Base-by-base conservation (phyloP, 2,113 vertebrate species). In the Melierax canorus region DNA sequence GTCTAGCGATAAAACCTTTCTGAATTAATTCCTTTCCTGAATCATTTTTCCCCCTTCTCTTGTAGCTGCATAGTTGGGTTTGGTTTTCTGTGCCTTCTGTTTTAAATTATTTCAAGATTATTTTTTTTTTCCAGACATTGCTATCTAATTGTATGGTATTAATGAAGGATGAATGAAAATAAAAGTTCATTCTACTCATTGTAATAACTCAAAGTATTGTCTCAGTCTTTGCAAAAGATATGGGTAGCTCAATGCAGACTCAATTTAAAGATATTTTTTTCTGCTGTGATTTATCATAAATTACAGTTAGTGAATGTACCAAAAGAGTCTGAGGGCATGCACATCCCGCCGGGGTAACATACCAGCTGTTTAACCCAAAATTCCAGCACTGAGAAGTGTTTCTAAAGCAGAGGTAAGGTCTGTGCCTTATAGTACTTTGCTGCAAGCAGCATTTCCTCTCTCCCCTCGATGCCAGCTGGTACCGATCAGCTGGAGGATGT, bases 81-180 rank as follows among this genome's bases (percentile, higher is more conserved):
- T 98, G 94, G 95, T 97, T 96, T 96, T 94, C 93, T 95, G 96
- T 98, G 98, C 98, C 98, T 98, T 98, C 94, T 87, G 96, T 97
- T 97, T 98, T 98, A 98, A 98, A 98, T 97, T 98, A 98, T 98
- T 98, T 97, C 90, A 86, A 91, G 85, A 53, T 94, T n/a, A n/a
- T 39, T 71, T 85, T 63, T 86, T 82, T n/a, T 29, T 11, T 32
- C 90, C 91, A 93, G 79, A 72, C 93, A 62, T 48, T 87, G 78
- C 96, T 97, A 76, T 97, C 93, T 96, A 93, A 92, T 68, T 90
- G 68, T 97, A 86, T 98, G 93, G 95, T 97, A 88, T 93, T 97
- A 93, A 90, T 96, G 94, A 94, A 97, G 94, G 95, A 92, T 96
- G 97, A 96, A 93, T 96, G 93, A 96, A 98, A 98, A 98, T 98